These are phyloP conservation scores for Zaprionus bogoriensis DNA, from an alignment of 2,888 invertebrate genomes.

Conservation along the genomic window DNA sequence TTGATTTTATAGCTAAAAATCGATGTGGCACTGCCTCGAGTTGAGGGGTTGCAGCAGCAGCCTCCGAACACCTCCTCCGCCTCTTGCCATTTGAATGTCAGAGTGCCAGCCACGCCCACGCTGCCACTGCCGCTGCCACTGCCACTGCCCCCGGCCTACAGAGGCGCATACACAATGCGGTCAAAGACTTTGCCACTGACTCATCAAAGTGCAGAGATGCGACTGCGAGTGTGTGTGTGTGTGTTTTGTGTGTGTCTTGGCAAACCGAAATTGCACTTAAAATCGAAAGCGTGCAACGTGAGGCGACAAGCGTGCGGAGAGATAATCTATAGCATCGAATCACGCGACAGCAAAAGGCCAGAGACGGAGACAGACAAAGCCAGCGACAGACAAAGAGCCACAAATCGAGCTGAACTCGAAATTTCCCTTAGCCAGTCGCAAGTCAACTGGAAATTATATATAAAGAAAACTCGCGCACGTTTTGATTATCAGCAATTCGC, in stretches of 20 bases:
- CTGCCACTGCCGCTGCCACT: background rate
- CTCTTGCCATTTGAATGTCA: conserved; percentile 46
- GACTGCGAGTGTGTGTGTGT: conserved; percentile 1
- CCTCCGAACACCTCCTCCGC: background rate
- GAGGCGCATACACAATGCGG: conserved; percentile 37
- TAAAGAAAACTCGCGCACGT: conserved; percentile 61
- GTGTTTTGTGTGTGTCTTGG: conserved; percentile 4
- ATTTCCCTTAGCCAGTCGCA: conserved; percentile 3
- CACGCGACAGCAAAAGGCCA: conserved; percentile 70
- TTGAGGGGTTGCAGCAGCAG: no score
- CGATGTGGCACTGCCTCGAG: conserved; percentile 51
- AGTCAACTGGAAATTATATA: conserved; percentile 61
- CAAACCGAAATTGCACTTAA: conserved; percentile 72
- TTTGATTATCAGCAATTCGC: conserved; percentile 68
- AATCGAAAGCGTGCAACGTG: conserved; percentile 45
- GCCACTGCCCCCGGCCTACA: background rate
- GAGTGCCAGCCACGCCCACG: conserved; percentile 10
- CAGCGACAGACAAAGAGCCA: conserved; percentile 38
- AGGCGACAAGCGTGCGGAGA: conserved; percentile 1
- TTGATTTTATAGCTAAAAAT: conserved; percentile 75
- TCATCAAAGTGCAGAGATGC: conserved; percentile 51
- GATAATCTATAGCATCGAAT: conserved; percentile 73
- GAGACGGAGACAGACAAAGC: conserved; percentile 59
- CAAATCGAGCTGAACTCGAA: conserved; percentile 19
- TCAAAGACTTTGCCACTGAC: conserved; percentile 68